These are phyloP conservation scores for Andrena haemorrhoa DNA, from an alignment of 2,888 invertebrate species.

Conservation along the genomic window DNA sequence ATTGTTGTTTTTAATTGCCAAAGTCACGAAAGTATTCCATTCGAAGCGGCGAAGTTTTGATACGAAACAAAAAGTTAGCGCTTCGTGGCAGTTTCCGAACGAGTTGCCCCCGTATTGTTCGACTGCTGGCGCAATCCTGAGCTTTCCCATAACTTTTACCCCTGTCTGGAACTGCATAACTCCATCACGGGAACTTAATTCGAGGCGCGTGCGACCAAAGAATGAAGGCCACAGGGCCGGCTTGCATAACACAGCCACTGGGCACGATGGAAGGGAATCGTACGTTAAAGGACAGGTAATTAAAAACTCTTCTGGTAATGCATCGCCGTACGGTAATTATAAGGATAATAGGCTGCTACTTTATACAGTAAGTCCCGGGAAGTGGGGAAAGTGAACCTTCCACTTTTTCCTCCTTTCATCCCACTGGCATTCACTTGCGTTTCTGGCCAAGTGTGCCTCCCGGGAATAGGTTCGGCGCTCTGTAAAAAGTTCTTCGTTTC, in stretches of 20 bases:
- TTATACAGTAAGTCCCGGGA: conserved; percentile 46
- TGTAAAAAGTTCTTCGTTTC: conserved; percentile 52
- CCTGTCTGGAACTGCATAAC: conserved; percentile 3
- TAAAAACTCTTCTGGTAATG: conserved; percentile 62
- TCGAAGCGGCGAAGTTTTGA: neutral
- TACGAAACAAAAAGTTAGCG: conserved; percentile 17
- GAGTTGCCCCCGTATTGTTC: conserved; percentile 11
- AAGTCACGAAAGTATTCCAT: conserved; percentile 23
- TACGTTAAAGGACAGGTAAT: conserved; percentile 54
- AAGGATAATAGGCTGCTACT: conserved; percentile 60
- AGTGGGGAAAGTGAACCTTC: conserved; percentile 52
- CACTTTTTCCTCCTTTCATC: conserved; percentile 46
- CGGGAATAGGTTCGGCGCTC: conserved; percentile 46
- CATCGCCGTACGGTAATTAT: conserved; percentile 59
- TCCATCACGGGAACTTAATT: conserved; percentile 30
- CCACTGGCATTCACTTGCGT: conserved; percentile 49
- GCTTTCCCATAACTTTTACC: conserved; percentile 22
- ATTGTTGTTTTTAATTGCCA: conserved; percentile 17
- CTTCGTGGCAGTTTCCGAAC: conserved; percentile 3
- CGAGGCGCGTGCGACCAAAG: conserved; percentile 27
- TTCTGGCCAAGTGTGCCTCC: conserved; percentile 51
- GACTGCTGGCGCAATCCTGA: conserved; percentile 5
- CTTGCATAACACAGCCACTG: conserved; percentile 14
- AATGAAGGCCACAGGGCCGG: neutral
- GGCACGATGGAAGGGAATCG: conserved; percentile 18